Base-by-base conservation (phyloP, 2,888 invertebrate species). In the Alsophila aescularia region DNA sequence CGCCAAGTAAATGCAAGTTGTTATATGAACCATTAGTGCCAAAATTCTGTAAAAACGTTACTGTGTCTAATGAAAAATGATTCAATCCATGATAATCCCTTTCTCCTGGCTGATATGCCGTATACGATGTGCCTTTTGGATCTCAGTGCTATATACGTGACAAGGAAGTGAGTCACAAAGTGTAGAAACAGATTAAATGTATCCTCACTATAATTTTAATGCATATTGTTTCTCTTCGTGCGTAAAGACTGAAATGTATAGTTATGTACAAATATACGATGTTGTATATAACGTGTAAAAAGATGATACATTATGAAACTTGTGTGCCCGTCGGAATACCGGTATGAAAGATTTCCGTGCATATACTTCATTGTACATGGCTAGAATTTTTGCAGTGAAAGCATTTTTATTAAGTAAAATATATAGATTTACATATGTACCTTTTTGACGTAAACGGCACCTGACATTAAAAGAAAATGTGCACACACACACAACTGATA, bases 191-290 rank as follows among this genome's bases (percentile, higher is more conserved):
- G 58, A 34, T 65, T 35, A 56, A 63, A 63, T 60, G 58, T 62
- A 55, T 63, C 56, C 61, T 61, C 65, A 63, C 53, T 58, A 55
- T 55, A 61, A 69, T 73, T 75, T 69, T 74, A 68, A 71, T 70
- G 69, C 69, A 67, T 74, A 70, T 72, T 67, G 62, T 73, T 76
- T 68, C 70, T 58, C 65, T 71, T 73, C 72, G 76, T 77, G 73
- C 74, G 62, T 64, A 76, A 84, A 82, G 86, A 86, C 85, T 86
- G 86, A 85, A 77, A 79, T 82, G 77, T 81, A 79, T 81, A 81
- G 73, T 81, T 72, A 73, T 77, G 78, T 82, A 82, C 79, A 80
- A 76, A 78, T 79, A 73, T 79, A 73, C 83, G 77, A 79, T 81
- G 77, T 54, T 83, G 69, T 81, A 80, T 79, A 81, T 75, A 75